Evolutionary conservation across 2,113 vertebrate species (phyloP).

Genomic region (Notechis scutatus): DNA sequence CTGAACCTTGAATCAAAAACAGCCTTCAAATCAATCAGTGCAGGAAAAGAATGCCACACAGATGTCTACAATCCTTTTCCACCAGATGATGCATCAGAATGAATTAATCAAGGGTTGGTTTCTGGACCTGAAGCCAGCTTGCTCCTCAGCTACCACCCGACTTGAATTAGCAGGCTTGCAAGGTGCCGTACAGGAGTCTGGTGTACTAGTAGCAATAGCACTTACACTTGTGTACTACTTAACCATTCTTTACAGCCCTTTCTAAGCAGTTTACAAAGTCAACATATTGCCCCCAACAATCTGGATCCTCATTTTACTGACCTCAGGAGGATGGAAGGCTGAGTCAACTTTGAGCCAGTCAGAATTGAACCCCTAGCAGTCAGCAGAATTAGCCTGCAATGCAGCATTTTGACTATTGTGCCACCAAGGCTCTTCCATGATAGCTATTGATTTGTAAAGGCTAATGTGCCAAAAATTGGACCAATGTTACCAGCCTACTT

Average conservation of each 20-base stretch:
- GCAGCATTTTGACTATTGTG: too few relatives aligned
- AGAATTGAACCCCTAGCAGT: too few relatives aligned
- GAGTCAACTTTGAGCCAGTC: too few relatives aligned
- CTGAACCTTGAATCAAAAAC: neutral
- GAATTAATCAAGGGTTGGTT: neutral
- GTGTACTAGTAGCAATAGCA: neutral
- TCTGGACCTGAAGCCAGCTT: neutral
- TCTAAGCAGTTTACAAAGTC: too few relatives aligned
- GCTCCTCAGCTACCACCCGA: neutral
- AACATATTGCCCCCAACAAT: too few relatives aligned
- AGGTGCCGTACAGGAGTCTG: neutral
- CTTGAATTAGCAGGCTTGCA: neutral
- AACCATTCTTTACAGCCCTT: too few relatives aligned
- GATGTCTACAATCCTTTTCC: neutral
- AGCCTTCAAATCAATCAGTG: neutral
- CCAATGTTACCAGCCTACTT: neutral
- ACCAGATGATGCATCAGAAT: neutral
- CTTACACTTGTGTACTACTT: too few relatives aligned
- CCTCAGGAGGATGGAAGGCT: too few relatives aligned
- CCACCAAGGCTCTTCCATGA: too few relatives aligned
- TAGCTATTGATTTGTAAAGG: neutral
- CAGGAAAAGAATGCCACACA: neutral
- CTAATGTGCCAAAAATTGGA: neutral
- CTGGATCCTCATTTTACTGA: too few relatives aligned
- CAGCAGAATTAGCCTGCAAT: too few relatives aligned